A percentile compares a stretch with the other conserved stretches of the same genome.
phyloP scores from a whole-genome alignment of 2,113 vertebrate genomes.

The Phainopepla nitens region DNA sequence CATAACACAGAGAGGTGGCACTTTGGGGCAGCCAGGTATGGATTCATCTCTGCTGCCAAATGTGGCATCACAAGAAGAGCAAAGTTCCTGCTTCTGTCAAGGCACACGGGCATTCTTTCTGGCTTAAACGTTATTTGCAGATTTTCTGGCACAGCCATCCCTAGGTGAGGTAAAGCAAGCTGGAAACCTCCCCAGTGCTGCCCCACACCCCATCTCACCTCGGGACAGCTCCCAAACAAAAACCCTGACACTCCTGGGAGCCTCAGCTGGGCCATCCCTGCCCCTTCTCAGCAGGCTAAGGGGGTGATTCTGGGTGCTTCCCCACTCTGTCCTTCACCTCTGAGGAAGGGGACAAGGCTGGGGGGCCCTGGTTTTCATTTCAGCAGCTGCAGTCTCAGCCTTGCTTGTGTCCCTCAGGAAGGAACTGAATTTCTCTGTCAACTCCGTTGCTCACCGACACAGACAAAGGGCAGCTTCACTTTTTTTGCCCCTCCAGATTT shows the following conservation, averaged over 20 bases:
- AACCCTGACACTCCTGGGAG: background rate
- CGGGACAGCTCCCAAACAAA: background rate
- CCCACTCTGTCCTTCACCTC: background rate
- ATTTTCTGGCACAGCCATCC: background rate
- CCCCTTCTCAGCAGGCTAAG: background rate
- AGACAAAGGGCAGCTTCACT: background rate
- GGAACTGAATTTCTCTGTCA: background rate
- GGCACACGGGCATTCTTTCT: background rate
- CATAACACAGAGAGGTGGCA: rapidly evolving
- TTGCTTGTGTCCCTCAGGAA: background rate
- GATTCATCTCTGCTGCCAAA: background rate
- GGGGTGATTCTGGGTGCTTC: background rate
- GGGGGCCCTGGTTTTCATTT: background rate
- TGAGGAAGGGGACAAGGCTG: background rate
- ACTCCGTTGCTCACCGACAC: background rate
- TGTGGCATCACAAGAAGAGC: background rate
- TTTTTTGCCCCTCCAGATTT: background rate
- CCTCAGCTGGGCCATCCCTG: background rate
- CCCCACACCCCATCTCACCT: background rate
- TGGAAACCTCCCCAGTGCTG: background rate
- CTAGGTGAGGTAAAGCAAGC: background rate
- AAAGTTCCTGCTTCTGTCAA: background rate
- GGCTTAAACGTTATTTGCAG: background rate
- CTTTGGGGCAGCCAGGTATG: background rate
- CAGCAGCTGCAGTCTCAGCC: background rate